phyloP scores from a whole-genome alignment of 1,140 invertebrate genomes.

The Bombus waltoni region DNA sequence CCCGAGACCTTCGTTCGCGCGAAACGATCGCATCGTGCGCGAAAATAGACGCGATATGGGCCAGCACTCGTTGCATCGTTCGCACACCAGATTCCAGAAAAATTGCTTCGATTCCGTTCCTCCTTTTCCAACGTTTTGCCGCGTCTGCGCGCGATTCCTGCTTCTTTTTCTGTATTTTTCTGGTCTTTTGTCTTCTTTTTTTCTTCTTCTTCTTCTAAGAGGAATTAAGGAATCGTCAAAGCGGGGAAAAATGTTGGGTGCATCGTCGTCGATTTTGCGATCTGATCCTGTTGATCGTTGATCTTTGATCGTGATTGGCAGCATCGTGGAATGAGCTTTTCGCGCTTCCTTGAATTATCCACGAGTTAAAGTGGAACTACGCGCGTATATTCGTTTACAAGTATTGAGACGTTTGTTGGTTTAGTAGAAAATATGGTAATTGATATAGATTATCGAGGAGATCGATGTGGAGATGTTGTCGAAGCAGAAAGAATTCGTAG shows the following conservation, averaged over 20 bases:
- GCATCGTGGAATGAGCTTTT: no score
- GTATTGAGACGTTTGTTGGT: no score
- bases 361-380: no score
- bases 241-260: fast-evolving
- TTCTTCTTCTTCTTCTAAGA: no score
- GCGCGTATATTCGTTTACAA: no score
- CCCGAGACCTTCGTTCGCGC: not conserved
- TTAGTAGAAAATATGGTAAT: no score
- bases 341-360: fast-evolving
- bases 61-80: not conserved
- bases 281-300: not conserved
- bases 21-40: constrained; percentile 47
- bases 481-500: no score
- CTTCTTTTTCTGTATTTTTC: not conserved
- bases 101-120: not conserved
- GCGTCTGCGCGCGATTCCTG: not conserved
- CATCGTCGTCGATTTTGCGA: not conserved
- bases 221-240: not conserved
- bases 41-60: constrained; percentile 42
- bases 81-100: not conserved
- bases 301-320: not conserved
- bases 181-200: fast-evolving
- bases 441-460: no score
- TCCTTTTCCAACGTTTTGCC: not conserved
- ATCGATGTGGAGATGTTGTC: no score